Conservation (phyloP, 1,140 invertebrate genomes). For the Ruditapes philippinarum region DNA sequence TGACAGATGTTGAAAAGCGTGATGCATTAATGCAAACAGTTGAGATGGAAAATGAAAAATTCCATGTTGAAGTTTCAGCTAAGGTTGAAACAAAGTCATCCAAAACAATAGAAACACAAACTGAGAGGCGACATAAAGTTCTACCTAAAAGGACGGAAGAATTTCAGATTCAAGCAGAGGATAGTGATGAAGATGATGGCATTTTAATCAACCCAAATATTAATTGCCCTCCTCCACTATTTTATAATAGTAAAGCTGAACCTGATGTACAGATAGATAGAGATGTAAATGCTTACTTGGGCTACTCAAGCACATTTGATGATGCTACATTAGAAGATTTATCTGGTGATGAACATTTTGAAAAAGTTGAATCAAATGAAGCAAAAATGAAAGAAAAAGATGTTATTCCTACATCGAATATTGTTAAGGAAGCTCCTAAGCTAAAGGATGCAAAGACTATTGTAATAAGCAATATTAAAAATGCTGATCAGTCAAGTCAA, state of each 20-base stretch:
- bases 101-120: conserved; percentile 73
- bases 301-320: conserved; percentile 61
- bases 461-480: conserved; percentile 52
- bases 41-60: conserved; percentile 78
- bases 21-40: conserved; percentile 81
- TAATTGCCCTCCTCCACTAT: conserved; percentile 84
- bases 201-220: conserved; percentile 80
- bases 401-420: conserved; percentile 33
- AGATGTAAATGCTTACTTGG: conserved; percentile 40
- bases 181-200: conserved; percentile 74
- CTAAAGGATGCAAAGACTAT: conserved; percentile 50
- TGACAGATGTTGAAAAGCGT: conserved; percentile 81
- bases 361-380: conserved; percentile 37
- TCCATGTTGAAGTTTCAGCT: conserved; percentile 76
- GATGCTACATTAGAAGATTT: conserved; percentile 70
- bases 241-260: conserved; percentile 84
- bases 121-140: conserved; percentile 69
- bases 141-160: conserved; percentile 63
- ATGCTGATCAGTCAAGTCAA: conserved; percentile 9
- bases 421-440: conserved; percentile 9
- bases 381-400: conserved; percentile 22
- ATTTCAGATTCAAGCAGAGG: conserved; percentile 70
- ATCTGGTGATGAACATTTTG: conserved; percentile 69
- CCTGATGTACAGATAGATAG: conserved; percentile 74
- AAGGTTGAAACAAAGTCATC: conserved; percentile 57